phyloP scores from a whole-genome alignment of 1,140 invertebrate genomes.

The Epicauta chinensis region DNA sequence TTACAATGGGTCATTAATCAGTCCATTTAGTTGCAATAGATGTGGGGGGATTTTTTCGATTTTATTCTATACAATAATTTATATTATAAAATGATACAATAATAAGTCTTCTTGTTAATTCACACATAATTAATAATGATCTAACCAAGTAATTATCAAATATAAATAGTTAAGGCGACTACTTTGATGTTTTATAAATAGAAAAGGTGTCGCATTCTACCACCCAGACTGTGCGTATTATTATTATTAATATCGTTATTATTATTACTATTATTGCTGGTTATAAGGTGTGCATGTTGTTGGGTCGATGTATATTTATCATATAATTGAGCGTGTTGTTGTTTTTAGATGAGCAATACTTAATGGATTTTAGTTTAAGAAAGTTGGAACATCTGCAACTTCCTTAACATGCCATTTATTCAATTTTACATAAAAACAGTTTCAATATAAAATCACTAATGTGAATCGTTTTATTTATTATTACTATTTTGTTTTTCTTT shows the following conservation, averaged over 20 bases:
- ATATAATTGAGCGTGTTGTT: slow-evolving; percentile 18
- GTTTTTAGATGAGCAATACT: slow-evolving; percentile 15
- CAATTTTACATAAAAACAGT: slow-evolving; percentile 11
- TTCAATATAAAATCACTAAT: slow-evolving; percentile 6
- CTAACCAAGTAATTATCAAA: slow-evolving; percentile 4
- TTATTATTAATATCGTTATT: too few species aligned
- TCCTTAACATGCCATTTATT: not conserved
- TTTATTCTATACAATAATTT: too few species aligned
- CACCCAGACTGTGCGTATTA: slow-evolving; percentile 4
- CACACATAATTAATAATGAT: slow-evolving; percentile 7
- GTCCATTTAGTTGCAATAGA: slow-evolving; percentile 6
- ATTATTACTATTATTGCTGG: too few species aligned
- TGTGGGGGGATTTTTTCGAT: not conserved
- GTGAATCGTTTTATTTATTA: too few species aligned
- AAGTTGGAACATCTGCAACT: not conserved
- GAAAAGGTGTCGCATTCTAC: slow-evolving; percentile 6
- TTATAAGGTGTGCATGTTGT: slow-evolving; percentile 9
- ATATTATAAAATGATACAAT: not conserved
- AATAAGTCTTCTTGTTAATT: slow-evolving; percentile 8
- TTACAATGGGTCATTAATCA: slow-evolving; percentile 8
- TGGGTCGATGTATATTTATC: slow-evolving; percentile 19
- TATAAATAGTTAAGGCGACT: slow-evolving; percentile 14
- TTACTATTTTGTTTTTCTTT: too few species aligned
- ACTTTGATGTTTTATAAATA: slow-evolving; percentile 16
- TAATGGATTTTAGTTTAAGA: slow-evolving; percentile 10